Conservation (phyloP, 2,888 invertebrate genomes). For the Antitype chi region DNA sequence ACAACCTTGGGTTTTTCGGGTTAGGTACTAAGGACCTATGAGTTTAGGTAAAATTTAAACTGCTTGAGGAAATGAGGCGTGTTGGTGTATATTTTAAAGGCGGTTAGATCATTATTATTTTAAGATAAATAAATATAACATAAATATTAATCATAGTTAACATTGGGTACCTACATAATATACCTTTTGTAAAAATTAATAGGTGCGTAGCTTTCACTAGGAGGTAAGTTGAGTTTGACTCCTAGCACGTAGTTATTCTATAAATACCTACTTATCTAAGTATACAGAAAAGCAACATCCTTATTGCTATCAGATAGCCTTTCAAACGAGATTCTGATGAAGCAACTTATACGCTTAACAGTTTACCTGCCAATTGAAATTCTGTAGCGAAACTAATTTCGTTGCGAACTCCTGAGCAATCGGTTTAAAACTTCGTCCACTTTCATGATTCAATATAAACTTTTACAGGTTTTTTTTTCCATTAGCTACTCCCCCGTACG, state of each 20-base stretch:
- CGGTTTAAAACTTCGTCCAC: conserved; percentile 61
- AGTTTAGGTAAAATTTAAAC: conserved; percentile 4
- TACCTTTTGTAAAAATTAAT: not conserved
- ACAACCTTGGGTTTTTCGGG: conserved; percentile 1
- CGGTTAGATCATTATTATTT: not conserved
- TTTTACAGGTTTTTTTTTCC: conserved; percentile 53
- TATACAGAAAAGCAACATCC: not conserved
- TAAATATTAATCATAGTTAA: too few relatives aligned
- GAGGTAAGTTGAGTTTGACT: not conserved
- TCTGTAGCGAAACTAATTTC: conserved; percentile 62
- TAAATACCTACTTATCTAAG: not conserved
- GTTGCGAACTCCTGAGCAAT: conserved; percentile 56
- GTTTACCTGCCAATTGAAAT: conserved; percentile 68
- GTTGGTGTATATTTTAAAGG: not conserved
- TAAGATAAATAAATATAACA: too few relatives aligned
- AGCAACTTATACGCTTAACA: conserved; percentile 54
- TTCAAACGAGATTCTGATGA: conserved; percentile 43
- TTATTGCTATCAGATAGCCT: not conserved
- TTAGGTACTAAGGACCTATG: conserved; percentile 5
- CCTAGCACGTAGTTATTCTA: not conserved
- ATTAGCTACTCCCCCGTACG: conserved; percentile 50
- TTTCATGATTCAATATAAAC: conserved; percentile 66
- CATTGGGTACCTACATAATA: too few relatives aligned
- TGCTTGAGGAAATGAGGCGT: not conserved
- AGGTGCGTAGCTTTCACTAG: not conserved